A percentile compares a stretch with the other conserved stretches of the same genome.
Conservation (phyloP, 2,113 vertebrate species). For the Silurus glanis region DNA sequence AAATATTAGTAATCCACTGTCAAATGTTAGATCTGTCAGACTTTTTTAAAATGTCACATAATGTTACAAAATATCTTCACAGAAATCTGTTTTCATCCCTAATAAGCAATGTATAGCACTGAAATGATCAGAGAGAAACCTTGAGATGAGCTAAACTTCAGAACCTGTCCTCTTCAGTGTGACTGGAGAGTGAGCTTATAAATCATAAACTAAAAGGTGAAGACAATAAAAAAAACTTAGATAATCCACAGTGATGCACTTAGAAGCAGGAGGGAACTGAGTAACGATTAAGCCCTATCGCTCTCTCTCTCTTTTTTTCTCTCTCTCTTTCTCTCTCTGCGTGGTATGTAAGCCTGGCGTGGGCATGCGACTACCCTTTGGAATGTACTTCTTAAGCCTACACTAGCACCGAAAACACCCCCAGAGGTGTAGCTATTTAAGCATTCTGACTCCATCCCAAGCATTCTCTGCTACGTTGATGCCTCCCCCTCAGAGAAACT, state of each 20-base stretch:
- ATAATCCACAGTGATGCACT: background rate
- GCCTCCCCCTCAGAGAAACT: slow-evolving; percentile 54
- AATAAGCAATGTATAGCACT: background rate
- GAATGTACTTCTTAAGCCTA: slow-evolving; percentile 21
- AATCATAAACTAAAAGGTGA: background rate
- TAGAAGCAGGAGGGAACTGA: slow-evolving; percentile 11
- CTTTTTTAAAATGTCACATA: background rate
- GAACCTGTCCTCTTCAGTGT: background rate
- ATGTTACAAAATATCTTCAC: background rate
- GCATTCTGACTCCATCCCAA: slow-evolving; percentile 56
- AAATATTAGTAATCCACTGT: background rate
- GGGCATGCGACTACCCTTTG: slow-evolving; percentile 5
- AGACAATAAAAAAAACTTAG: background rate
- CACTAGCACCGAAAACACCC: slow-evolving; percentile 30
- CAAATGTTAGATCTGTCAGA: background rate
- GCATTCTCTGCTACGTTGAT: slow-evolving; percentile 36
- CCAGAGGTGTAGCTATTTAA: slow-evolving; percentile 48
- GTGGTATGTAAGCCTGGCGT: slow-evolving; percentile 28
- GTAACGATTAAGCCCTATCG: slow-evolving; percentile 1
- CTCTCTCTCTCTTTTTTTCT: slow-evolving; percentile 13
- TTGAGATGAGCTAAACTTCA: background rate
- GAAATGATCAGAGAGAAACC: background rate
- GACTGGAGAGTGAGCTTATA: background rate
- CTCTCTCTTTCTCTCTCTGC: slow-evolving; percentile 24
- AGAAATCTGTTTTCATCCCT: background rate